Evolutionary conservation across 2,797 vertebrate species (phyloP).

Genomic region (Tarsius wallacei): DNA sequence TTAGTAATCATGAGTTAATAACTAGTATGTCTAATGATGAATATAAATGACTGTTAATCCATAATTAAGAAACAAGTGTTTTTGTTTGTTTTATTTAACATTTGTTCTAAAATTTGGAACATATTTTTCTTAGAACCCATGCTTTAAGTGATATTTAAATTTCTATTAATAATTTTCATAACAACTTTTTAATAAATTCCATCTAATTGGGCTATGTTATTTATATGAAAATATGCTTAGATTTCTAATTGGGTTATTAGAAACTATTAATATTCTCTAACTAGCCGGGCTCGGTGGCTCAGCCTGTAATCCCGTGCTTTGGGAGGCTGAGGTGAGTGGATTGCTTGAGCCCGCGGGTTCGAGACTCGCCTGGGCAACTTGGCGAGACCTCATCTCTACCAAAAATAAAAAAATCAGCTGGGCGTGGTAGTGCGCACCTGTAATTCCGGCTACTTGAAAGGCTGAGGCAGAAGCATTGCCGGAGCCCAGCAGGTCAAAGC

Average conservation of each 20-base stretch:
- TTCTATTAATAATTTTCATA: slow-evolving; percentile 13
- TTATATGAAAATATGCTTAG: not conserved
- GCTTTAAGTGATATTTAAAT: not conserved
- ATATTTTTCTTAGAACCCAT: not conserved
- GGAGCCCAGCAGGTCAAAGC: no score
- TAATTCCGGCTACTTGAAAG: no score
- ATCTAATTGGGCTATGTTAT: not conserved
- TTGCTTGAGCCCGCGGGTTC: no score
- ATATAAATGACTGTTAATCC: not conserved
- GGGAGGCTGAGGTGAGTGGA: no score
- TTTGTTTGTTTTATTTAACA: slow-evolving; percentile 23
- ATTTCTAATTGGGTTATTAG: not conserved
- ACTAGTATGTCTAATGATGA: not conserved
- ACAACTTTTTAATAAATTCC: not conserved
- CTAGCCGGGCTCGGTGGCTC: no score
- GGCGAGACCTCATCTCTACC: no score
- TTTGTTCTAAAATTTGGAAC: not conserved
- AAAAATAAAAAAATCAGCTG: no score
- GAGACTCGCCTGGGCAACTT: no score
- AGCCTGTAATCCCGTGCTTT: no score
- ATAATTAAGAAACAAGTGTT: not conserved
- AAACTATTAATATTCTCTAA: no score
- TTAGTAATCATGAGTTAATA: not conserved
- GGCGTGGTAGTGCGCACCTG: no score
- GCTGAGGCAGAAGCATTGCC: no score